Conservation (phyloP, 2,113 vertebrate genomes). For the Pollimyrus isidori region DNA sequence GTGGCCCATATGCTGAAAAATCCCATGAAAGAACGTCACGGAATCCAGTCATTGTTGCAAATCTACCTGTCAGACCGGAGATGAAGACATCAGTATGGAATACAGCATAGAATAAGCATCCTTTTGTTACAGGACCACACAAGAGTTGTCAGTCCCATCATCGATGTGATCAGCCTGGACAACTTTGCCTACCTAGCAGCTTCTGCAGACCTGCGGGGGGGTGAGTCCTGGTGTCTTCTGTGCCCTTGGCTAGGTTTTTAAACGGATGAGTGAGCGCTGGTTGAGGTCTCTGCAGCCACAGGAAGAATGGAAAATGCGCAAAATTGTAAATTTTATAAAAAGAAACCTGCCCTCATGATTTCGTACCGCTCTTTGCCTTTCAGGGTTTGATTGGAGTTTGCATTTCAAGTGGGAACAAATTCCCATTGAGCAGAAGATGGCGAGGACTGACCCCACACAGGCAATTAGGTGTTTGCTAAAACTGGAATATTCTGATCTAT, state of each 20-base stretch:
- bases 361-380: neutral
- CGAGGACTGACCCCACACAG: constrained; percentile 84
- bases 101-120: neutral
- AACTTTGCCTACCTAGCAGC: constrained; percentile 97
- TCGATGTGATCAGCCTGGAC: constrained; percentile 98
- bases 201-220: constrained; percentile 92
- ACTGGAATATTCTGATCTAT: neutral
- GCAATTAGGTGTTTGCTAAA: constrained; percentile 73
- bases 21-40: neutral
- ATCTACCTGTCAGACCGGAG: neutral
- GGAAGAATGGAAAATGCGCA: neutral
- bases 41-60: neutral
- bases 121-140: constrained; percentile 77
- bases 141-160: constrained; percentile 94
- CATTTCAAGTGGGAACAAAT: constrained; percentile 99
- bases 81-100: neutral
- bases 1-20: neutral
- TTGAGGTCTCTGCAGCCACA: neutral
- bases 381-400: constrained; percentile 98
- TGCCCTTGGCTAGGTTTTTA: neutral
- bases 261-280: neutral
- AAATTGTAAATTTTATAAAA: neutral
- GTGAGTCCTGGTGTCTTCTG: constrained; percentile 51
- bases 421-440: constrained; percentile 96
- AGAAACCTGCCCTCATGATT: no score